Percentiles rank a stretch among this genome's conserved stretches.
These are phyloP conservation scores for Drosophila athabasca DNA, from an alignment of 1,140 invertebrate species.

Conservation along the genomic window DNA sequence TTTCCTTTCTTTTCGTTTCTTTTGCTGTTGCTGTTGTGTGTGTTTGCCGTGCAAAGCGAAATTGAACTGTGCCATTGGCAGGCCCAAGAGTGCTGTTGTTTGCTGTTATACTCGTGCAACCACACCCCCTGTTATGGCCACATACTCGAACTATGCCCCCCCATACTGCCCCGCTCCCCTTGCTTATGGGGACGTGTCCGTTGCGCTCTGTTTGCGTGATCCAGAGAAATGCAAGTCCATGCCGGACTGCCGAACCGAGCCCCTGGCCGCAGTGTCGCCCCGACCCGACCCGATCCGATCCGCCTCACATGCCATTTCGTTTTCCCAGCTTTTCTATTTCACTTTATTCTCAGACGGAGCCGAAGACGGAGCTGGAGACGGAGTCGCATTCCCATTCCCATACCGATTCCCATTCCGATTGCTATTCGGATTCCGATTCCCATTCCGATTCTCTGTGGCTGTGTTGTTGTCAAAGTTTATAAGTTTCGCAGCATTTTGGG, in stretches of 20 bases:
- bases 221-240: conserved; percentile 40
- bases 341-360: conserved; percentile 24
- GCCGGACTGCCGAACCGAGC: conserved; percentile 13
- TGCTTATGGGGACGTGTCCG: conserved; percentile 52
- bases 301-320: conserved; percentile 40
- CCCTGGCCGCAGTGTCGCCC: conserved; percentile 11
- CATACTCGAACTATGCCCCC: too few relatives aligned
- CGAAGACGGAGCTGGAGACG: too few relatives aligned
- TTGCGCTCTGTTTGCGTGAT: conserved; percentile 65
- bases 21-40: conserved; percentile 2
- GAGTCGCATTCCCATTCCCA: conserved; percentile 32
- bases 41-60: conserved; percentile 34
- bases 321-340: conserved; percentile 39
- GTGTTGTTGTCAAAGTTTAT: conserved; percentile 55
- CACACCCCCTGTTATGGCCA: conserved; percentile 14
- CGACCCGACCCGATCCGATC: too few relatives aligned
- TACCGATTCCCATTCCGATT: conserved; percentile 35
- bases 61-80: conserved; percentile 75
- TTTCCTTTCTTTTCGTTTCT: conserved; percentile 26
- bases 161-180: background rate
- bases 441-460: conserved; percentile 27
- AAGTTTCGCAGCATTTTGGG: conserved; percentile 53
- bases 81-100: conserved; percentile 63
- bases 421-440: conserved; percentile 38
- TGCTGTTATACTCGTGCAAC: conserved; percentile 35